These are phyloP conservation scores for Rhysida immarginata DNA, from an alignment of 1,140 invertebrate genomes.

Conservation along the genomic window DNA sequence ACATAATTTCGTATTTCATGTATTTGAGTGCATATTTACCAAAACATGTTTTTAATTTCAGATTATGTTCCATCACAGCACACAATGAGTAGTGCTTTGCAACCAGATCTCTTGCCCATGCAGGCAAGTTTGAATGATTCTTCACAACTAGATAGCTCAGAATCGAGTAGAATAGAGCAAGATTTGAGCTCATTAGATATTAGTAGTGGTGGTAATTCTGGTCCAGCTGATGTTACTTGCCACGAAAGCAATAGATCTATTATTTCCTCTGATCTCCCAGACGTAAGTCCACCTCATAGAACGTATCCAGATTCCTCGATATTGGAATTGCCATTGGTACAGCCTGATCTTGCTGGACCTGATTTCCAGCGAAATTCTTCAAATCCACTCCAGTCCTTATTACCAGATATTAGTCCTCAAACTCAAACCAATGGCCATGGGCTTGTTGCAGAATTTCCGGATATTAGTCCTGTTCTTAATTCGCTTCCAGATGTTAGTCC, in stretches of 20 bases:
- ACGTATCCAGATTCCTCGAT: background rate
- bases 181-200: background rate
- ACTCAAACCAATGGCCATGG: background rate
- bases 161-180: too few species aligned
- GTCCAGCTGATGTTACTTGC: background rate
- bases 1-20: too few species aligned
- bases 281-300: background rate
- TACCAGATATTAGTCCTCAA: background rate
- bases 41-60: too few species aligned
- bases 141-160: too few species aligned
- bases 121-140: background rate
- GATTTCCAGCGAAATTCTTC: background rate
- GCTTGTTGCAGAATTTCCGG: background rate
- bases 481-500: background rate
- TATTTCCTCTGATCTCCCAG: background rate
- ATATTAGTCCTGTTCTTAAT: background rate
- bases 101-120: background rate
- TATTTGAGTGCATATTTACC: too few species aligned
- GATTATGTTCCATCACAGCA: background rate
- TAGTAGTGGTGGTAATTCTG: background rate
- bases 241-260: background rate
- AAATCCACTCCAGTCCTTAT: background rate
- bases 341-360: background rate
- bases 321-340: background rate
- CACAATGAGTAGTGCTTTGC: background rate